These are phyloP conservation scores for Sphaerophoria rueppellii DNA, from an alignment of 2,888 invertebrate genomes.

Conservation along the genomic window DNA sequence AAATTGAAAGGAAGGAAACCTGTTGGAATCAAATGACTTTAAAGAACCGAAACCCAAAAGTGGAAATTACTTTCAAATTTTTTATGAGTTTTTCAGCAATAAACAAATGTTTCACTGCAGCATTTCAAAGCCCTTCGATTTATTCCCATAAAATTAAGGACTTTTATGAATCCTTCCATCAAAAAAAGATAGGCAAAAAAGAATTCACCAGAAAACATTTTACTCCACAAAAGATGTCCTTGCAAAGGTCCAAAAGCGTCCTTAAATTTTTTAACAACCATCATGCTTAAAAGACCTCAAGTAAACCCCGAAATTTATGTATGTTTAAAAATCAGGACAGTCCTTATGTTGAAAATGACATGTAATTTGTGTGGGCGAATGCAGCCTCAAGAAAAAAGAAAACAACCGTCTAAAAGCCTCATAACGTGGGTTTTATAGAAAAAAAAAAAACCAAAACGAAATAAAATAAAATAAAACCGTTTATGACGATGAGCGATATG, in stretches of 20 bases:
- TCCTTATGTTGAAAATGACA: slow-evolving; percentile 11
- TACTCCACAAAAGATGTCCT: background rate
- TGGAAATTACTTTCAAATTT: background rate
- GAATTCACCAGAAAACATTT: background rate
- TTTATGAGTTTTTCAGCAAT: background rate
- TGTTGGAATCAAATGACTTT: too few relatives aligned
- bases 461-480: slow-evolving; percentile 25
- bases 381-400: slow-evolving; percentile 2
- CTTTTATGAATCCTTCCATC: background rate
- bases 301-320: background rate
- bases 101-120: background rate
- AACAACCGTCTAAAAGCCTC: background rate
- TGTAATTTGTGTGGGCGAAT: slow-evolving; percentile 1
- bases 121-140: background rate
- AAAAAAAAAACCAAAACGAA: background rate
- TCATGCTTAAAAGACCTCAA: too few relatives aligned
- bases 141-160: background rate
- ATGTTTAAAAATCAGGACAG: background rate
- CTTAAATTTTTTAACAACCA: background rate
- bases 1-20: too few relatives aligned
- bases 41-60: too few relatives aligned
- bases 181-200: background rate
- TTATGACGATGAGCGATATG: slow-evolving; percentile 47
- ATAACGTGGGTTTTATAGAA: slow-evolving; percentile 7
- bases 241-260: background rate